Evolutionary conservation across 2,888 invertebrate genomes (phyloP), one percentile per base, ranked within the genome.

Genomic region (Eurois occulta): DNA sequence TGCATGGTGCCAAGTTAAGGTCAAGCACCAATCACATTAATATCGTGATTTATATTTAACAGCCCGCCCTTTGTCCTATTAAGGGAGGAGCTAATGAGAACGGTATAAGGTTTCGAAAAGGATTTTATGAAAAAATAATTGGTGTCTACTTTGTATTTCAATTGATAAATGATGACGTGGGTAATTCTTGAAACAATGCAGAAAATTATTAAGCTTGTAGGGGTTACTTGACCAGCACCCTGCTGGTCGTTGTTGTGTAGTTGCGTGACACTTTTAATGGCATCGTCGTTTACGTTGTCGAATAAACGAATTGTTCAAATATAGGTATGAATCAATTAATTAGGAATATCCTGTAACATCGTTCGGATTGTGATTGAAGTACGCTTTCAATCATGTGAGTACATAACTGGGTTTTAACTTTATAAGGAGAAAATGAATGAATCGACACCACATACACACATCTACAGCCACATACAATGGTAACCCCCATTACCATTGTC

Each of bases 21-120:
- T 91, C 87, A 91, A 89, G 83, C 67, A 83, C 85, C 85, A 91
- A 86, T 89, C 91, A 89, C 92, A 94, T 94, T 94, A 93, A 92
- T 93, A 91, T 89, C 88, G 88, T 95, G 92, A 95, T 94, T 94
- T 94, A 95, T 95, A 92, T 92, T 85, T 86, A 91, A 88, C 86
- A 89, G 72, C 77, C 93, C 90, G 90, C 93, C 94, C 90, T 91
- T 94, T 93, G 93, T 94, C 92, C 90, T 90, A 80, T 83, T 83
- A 88, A 88, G 91, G 93, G 92, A 88, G 91, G 89, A 87, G 85
- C 83, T 89, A 90, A 91, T 91, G 87, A 88, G 85, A 66, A 80
- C 72, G 78, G 78, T 76, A 80, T 79, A 75, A 84, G 82, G 76
- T 84, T 81, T 76, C 72, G 80, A 84, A 87, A 85, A 78, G 75